Evolutionary conservation across 2,888 invertebrate genomes (phyloP), one percentile per base, ranked within the genome.

Genomic region (Lycaena phlaeas): DNA sequence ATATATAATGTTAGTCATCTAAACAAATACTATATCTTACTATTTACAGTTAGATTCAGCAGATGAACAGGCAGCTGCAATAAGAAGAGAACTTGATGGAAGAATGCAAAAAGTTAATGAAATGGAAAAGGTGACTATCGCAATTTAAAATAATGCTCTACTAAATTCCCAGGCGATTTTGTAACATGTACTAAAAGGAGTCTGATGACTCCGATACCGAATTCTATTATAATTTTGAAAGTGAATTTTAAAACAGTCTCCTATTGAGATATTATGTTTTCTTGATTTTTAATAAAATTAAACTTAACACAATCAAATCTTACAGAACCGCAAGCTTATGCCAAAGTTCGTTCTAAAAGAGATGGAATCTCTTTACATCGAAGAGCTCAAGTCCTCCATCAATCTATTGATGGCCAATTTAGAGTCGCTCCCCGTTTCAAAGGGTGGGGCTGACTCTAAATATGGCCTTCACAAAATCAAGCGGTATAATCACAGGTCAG

Each of bases 321-420:
- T 40, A 25, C 76, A 96, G 94, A 97, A 97, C 78, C 92, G 96
- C 59, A 96, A 97, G 85, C 82, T 98, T 64, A 96, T 97, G 96
- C 99, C 99, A 56, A 97, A 96, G 87, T 99, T 99, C 87, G 97
- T 99, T 51, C 89, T 99, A 58, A 99, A 99, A 89, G 99, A 99
- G 87, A 99, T 99, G 99, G 99, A 99, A 86, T 96, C 96, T 40
- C 89, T 99, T 65, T 99, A 97, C 87, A 93, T 98, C 64, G 99
- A 99, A 87, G 99, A 99, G 84, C 86, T 97, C 64, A 96, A 97
- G 81, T 93, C 97, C 45, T 96, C 97, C 52, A 98, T 99, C 76
- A 98, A 98, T 85, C 89, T 97, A 59, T 87, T 99, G 64, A 99
- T 99, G 96, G 95, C 96, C 51, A 99, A 99, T 88, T 88, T 99